A percentile compares a stretch with the other conserved stretches of the same genome.
Conservation (phyloP, 2,888 invertebrate genomes). For the Apodemia zela region DNA sequence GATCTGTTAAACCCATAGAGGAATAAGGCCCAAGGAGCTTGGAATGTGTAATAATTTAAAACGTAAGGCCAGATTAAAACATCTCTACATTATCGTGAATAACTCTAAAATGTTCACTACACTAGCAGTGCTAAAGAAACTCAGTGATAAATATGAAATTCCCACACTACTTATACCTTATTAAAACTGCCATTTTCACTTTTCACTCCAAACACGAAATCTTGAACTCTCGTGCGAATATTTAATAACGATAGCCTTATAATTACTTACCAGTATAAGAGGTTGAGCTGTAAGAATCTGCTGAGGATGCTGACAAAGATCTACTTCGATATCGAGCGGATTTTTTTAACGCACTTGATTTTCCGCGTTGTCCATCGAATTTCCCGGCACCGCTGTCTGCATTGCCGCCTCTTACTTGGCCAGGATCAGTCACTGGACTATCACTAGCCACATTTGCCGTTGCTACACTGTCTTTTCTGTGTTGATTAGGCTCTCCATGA, state of each 20-base stretch:
- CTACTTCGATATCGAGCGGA: conserved; percentile 93
- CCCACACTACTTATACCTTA: background rate
- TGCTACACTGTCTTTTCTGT: conserved; percentile 64
- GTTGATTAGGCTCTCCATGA: conserved; percentile 58
- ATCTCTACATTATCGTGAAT: no score
- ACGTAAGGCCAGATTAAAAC: no score
- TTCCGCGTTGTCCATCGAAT: conserved; percentile 68
- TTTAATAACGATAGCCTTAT: conserved; percentile 11
- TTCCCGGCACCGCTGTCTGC: conserved; percentile 62
- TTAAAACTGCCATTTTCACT: background rate
- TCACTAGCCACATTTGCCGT: conserved; percentile 82
- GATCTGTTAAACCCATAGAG: no score
- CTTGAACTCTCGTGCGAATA: background rate
- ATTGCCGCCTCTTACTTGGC: conserved; percentile 75
- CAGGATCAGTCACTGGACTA: conserved; percentile 89
- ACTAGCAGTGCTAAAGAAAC: background rate
- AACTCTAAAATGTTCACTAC: background rate
- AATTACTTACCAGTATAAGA: conserved; percentile 80
- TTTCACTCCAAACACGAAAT: background rate
- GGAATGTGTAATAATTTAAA: no score
- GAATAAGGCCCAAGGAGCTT: no score
- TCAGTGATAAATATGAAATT: background rate
- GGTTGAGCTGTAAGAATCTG: conserved; percentile 95
- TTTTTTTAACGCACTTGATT: conserved; percentile 91
- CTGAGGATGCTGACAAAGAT: conserved; percentile 95